phyloP scores from a whole-genome alignment of 92 coral and sea anemone species.

The Porites divaricata region DNA sequence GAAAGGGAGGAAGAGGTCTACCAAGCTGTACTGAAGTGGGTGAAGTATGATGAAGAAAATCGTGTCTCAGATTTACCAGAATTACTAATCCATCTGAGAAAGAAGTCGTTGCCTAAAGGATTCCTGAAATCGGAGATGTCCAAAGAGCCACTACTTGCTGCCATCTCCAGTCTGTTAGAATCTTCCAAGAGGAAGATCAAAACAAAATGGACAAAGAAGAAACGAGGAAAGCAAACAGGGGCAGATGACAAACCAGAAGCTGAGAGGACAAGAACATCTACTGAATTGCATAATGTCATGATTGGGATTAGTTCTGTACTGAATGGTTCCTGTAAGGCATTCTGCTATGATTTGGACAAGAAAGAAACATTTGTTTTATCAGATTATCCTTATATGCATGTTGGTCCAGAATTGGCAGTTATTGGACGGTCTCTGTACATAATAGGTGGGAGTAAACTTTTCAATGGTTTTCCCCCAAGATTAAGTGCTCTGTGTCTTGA shows the following conservation, averaged over 20 bases:
- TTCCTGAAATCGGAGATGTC: conserved; percentile 50
- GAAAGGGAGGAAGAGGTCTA: conserved; percentile 70
- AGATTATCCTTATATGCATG: conserved; percentile 62
- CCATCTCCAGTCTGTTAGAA: not conserved
- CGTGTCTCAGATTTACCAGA: conserved; percentile 53
- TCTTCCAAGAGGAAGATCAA: conserved; percentile 41
- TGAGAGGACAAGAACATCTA: conserved; percentile 56
- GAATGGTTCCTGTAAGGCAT: conserved; percentile 61
- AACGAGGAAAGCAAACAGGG: conserved; percentile 35
- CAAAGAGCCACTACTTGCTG: conserved; percentile 47
- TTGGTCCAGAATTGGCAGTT: conserved; percentile 58
- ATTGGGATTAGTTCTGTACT: conserved; percentile 67
- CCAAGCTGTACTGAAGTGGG: conserved; percentile 77
- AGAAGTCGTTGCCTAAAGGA: conserved; percentile 47
- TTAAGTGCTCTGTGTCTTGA: conserved; percentile 67
- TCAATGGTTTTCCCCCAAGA: conserved; percentile 55
- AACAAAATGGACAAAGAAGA: conserved; percentile 28
- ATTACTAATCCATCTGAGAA: conserved; percentile 47
- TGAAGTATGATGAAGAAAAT: conserved; percentile 42
- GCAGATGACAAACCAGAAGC: not conserved
- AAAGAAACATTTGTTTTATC: conserved; percentile 58
- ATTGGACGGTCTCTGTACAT: conserved; percentile 71
- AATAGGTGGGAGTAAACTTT: conserved; percentile 72
- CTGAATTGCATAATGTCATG: conserved; percentile 56
- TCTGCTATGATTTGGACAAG: conserved; percentile 80